Evolutionary conservation across 2,888 invertebrate species (phyloP).

Genomic region (Tenthredo distinguenda): DNA sequence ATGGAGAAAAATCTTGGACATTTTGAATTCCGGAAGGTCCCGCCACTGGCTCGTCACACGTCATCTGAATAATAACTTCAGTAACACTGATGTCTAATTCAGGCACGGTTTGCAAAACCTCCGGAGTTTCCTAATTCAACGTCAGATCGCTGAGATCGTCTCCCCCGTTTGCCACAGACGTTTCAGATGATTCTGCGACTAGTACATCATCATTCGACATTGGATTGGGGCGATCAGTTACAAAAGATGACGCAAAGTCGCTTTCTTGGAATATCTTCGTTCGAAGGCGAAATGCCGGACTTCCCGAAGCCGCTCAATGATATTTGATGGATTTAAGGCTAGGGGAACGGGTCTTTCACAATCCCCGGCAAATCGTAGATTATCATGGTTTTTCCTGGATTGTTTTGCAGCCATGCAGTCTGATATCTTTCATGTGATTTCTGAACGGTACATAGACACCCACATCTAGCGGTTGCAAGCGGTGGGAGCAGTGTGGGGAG

Average conservation of each 20-base stretch:
- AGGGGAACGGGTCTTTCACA: constrained; percentile 68
- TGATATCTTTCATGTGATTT: constrained; percentile 56
- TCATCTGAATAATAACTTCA: constrained; percentile 20
- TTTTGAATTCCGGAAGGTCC: background rate
- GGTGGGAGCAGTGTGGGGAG: constrained; percentile 70
- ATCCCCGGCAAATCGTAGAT: constrained; percentile 75
- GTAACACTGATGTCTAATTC: constrained; percentile 46
- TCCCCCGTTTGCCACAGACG: background rate
- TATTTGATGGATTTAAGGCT: constrained; percentile 66
- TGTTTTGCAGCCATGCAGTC: constrained; percentile 67
- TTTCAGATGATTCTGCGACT: constrained; percentile 8
- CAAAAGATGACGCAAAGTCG: constrained; percentile 54
- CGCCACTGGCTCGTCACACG: constrained; percentile 7
- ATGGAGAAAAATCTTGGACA: constrained; percentile 48
- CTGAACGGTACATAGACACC: constrained; percentile 63
- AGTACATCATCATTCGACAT: background rate
- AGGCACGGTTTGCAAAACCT: constrained; percentile 53
- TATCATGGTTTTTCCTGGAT: constrained; percentile 74
- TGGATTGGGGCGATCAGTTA: constrained; percentile 52
- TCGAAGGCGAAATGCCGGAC: constrained; percentile 52
- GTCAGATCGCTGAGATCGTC: constrained; percentile 43
- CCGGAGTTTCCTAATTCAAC: constrained; percentile 54
- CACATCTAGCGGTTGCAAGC: constrained; percentile 70
- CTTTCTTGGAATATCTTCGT: constrained; percentile 52
- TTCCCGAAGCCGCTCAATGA: constrained; percentile 3